Conservation (phyloP, 2,888 invertebrate genomes). For the Lutraria lutraria region DNA sequence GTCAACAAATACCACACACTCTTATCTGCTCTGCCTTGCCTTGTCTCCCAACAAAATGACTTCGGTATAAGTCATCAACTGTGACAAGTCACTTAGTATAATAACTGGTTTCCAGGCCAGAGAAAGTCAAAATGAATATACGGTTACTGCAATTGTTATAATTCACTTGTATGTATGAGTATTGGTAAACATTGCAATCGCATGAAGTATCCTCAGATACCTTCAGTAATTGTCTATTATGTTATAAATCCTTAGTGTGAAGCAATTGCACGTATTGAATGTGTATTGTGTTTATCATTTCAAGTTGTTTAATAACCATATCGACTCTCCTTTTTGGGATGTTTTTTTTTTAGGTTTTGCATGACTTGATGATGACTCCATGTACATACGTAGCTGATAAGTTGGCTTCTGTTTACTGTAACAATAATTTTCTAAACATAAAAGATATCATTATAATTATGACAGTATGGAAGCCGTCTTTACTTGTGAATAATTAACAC, state of each 20-base stretch:
- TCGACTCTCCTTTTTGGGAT: background rate
- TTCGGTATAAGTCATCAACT: conserved; percentile 12
- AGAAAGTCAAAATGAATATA: conserved; percentile 13
- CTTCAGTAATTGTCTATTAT: background rate
- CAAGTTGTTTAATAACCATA: background rate
- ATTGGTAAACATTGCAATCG: background rate
- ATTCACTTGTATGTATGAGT: background rate
- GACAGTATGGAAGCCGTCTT: background rate
- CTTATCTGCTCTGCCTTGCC: background rate
- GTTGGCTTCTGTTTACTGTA: background rate
- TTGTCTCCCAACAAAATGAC: conserved; percentile 23
- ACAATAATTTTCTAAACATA: background rate
- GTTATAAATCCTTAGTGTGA: background rate
- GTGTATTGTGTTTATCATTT: background rate
- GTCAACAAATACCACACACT: conserved; percentile 9
- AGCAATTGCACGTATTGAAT: background rate
- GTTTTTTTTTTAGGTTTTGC: background rate
- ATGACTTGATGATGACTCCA: background rate
- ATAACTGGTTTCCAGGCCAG: background rate
- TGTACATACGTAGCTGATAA: background rate
- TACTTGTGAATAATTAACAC: conserved; percentile 19
- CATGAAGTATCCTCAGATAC: background rate
- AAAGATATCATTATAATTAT: background rate
- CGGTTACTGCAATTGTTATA: conserved; percentile 20
- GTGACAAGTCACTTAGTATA: conserved; percentile 28